phyloP scores from a whole-genome alignment of 2,888 invertebrate genomes.

The Cataglyphis albicans region DNA sequence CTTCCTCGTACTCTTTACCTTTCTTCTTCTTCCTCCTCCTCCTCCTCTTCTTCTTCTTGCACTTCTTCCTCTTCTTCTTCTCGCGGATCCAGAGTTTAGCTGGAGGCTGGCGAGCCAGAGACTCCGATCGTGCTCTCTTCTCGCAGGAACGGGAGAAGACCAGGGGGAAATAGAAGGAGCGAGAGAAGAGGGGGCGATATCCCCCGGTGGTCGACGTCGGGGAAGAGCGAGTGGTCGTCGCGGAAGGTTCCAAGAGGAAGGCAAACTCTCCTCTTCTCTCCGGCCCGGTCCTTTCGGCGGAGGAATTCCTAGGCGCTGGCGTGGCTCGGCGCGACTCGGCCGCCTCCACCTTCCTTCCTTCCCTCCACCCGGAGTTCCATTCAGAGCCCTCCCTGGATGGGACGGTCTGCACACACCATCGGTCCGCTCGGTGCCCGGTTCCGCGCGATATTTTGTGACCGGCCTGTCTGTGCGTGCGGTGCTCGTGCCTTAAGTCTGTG shows the following conservation, averaged over 20 bases:
- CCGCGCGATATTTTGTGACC: slow-evolving; percentile 81
- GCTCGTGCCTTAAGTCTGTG: slow-evolving; percentile 72
- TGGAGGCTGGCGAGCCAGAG: slow-evolving; percentile 57
- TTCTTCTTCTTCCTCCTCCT: slow-evolving; percentile 38
- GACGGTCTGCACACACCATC: slow-evolving; percentile 80
- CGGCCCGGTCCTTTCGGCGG: slow-evolving; percentile 82
- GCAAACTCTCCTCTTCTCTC: slow-evolving; percentile 54
- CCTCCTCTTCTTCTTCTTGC: slow-evolving; percentile 25
- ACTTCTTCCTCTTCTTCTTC: slow-evolving; percentile 34
- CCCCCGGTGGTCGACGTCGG: slow-evolving; percentile 43
- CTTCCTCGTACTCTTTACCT: slow-evolving; percentile 41
- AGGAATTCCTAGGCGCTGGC: slow-evolving; percentile 84
- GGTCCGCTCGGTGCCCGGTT: slow-evolving; percentile 80
- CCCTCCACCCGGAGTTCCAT: slow-evolving; percentile 80
- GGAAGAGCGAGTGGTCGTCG: slow-evolving; percentile 57
- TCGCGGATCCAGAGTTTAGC: slow-evolving; percentile 31
- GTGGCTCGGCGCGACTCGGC: slow-evolving; percentile 76
- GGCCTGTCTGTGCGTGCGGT: slow-evolving; percentile 75
- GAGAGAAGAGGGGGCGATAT: slow-evolving; percentile 24
- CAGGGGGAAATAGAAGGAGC: slow-evolving; percentile 2
- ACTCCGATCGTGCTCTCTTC: slow-evolving; percentile 33
- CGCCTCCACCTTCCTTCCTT: slow-evolving; percentile 77
- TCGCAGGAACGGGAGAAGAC: slow-evolving; percentile 45
- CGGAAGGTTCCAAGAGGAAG: slow-evolving; percentile 62
- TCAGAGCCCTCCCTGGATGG: slow-evolving; percentile 85